Base-by-base conservation (phyloP, 2,888 invertebrate species). In the Aleiodes alternator region DNA sequence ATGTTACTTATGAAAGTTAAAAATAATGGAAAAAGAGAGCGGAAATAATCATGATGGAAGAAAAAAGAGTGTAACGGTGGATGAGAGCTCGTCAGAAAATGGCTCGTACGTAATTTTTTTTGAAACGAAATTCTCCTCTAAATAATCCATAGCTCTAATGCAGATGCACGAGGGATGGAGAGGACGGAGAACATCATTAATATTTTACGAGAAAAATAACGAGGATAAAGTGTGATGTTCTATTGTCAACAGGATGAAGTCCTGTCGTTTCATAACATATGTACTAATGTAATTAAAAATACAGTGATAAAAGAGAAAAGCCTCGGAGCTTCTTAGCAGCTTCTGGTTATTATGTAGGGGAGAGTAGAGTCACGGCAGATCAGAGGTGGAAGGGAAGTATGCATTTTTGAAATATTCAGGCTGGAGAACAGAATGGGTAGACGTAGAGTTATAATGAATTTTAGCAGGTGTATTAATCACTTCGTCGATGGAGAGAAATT, bases 191-290 rank as follows among this genome's bases (percentile, higher is more conserved):
- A 23, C 23, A 16, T 23, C 48, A 73, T 78, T 76, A 38, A 78
- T 76, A 73, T 76, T 76, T 73, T 9, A 73, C 59, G 43, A 48
- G 50, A 76, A 78, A 68, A 61, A 78, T 78, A 78, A 78, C 68
- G 59, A 69, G 69, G 51, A 66, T 16, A 50, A 34, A 23, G 55
- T 71, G 72, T 50, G 16, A 51, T 69, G 69, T 59, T 66, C 55
- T 71, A 71, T 59, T 11, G 51, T 34, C 12, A 53, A 31, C 34
- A 64, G 55, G 55, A 75, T 53, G 56, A 57, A 72, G 29, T 59
- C 72, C 59, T 50, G 55, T 55, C 51, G 53, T 43, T 70, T 50
- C 38, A 31, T 69, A 72, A 75, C 59, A 66, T 72, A 51, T 72
- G 59, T 69, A 66, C 53, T 73, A 68, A 77, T 50, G 73, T 73